phyloP scores from a whole-genome alignment of 1,140 invertebrate species.

The Drosophila equinoxialis region DNA sequence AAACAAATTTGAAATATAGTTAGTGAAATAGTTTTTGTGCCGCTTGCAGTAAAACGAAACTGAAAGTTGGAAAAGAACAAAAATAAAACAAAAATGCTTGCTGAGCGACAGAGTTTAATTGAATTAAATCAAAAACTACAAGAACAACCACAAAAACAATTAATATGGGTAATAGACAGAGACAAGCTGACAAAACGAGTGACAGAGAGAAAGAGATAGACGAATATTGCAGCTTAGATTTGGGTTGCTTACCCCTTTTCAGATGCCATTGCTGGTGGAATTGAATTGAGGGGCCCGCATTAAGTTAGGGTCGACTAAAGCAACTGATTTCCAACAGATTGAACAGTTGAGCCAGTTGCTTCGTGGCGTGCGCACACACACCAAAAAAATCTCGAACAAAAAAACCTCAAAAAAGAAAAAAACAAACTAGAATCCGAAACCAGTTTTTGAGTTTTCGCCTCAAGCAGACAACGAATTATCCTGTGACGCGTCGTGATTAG shows the following conservation, averaged over 20 bases:
- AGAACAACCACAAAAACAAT: conserved; percentile 20
- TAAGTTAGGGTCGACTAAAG: conserved; percentile 24
- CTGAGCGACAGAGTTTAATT: conserved; percentile 58
- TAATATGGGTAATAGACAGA: conserved; percentile 6
- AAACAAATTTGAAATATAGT: conserved; percentile 33
- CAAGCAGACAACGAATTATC: conserved; percentile 1
- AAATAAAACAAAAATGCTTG: conserved; percentile 22
- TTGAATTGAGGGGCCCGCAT: conserved; percentile 26
- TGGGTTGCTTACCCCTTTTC: background rate
- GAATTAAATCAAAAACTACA: conserved; percentile 72
- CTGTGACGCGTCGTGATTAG: conserved; percentile 10
- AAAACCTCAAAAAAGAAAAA: background rate
- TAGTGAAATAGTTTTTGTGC: conserved; percentile 46
- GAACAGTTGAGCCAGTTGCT: conserved; percentile 68
- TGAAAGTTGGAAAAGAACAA: conserved; percentile 61
- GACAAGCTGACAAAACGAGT: background rate
- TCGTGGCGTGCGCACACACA: conserved; percentile 73
- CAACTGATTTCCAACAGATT: conserved; percentile 27
- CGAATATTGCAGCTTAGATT: background rate
- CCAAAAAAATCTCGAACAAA: conserved; percentile 46
- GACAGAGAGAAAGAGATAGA: background rate
- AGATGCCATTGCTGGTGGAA: conserved; percentile 8
- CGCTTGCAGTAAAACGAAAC: conserved; percentile 59
- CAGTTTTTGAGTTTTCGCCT: background rate
- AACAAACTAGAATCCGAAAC: background rate